Conservation (phyloP, 2,888 invertebrate species). For the Celastrina argiolus region DNA sequence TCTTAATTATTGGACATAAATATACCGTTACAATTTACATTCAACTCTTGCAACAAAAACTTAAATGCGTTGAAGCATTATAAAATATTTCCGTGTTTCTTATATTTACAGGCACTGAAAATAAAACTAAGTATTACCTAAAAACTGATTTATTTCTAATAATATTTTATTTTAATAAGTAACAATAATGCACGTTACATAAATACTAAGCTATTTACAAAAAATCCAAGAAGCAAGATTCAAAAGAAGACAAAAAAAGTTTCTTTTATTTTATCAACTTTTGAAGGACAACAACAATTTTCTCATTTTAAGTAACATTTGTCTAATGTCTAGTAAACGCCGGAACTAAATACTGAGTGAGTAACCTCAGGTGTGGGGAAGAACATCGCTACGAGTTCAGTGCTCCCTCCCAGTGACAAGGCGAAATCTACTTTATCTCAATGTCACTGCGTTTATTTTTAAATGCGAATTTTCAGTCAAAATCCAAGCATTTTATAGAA, state of each 20-base stretch:
- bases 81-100: constrained; percentile 1
- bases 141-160: no score
- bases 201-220: no score
- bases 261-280: background rate
- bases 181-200: no score
- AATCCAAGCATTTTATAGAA: constrained; percentile 15
- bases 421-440: constrained; percentile 48
- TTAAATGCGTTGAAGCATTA: background rate
- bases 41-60: background rate
- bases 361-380: constrained; percentile 69
- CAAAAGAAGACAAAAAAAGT: no score
- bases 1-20: background rate
- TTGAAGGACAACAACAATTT: background rate
- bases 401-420: constrained; percentile 57
- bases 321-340: constrained; percentile 56
- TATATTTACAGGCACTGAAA: no score
- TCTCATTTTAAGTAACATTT: constrained; percentile 31
- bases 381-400: constrained; percentile 64
- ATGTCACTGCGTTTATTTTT: constrained; percentile 35
- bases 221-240: no score
- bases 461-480: constrained; percentile 26
- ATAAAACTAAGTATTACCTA: no score
- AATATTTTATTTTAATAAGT: no score
- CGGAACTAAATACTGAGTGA: constrained; percentile 65
- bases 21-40: background rate